Conservation (phyloP, 1,140 invertebrate species). For the Macrosteles quadrilineatus region DNA sequence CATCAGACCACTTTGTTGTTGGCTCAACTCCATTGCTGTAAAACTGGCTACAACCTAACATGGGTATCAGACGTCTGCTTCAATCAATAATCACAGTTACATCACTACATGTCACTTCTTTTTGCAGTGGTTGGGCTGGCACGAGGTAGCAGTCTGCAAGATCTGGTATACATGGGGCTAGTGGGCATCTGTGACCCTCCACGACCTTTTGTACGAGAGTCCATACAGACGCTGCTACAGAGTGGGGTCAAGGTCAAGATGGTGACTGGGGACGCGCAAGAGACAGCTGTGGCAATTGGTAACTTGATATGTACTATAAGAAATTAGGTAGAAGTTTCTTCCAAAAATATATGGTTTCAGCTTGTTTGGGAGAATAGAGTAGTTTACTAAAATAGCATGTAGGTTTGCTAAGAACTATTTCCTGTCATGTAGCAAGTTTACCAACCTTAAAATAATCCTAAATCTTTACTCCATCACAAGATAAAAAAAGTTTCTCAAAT, state of each 20-base stretch:
- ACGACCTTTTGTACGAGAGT: not conserved
- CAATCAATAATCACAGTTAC: not conserved
- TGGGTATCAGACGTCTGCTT: not conserved
- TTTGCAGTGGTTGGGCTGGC: constrained; percentile 84
- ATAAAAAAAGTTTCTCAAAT: no score
- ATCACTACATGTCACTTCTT: no score
- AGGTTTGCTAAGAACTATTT: no score
- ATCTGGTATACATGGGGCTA: constrained; percentile 85
- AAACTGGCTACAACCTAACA: not conserved
- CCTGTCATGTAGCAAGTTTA: no score
- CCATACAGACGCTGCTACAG: not conserved
- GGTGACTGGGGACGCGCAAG: not conserved
- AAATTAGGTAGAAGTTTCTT: no score
- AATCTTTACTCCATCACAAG: no score
- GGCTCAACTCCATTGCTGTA: not conserved
- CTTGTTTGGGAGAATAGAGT: no score
- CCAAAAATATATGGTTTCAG: no score
- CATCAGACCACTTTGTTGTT: not conserved
- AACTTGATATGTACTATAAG: no score
- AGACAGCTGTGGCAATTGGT: not conserved
- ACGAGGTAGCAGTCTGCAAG: constrained; percentile 76
- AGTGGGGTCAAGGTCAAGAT: not conserved
- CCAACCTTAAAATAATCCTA: no score
- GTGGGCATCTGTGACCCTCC: constrained; percentile 94
- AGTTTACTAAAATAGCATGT: no score